Conservation (phyloP, 2,888 invertebrate species). For the Pseudoips prasinana region DNA sequence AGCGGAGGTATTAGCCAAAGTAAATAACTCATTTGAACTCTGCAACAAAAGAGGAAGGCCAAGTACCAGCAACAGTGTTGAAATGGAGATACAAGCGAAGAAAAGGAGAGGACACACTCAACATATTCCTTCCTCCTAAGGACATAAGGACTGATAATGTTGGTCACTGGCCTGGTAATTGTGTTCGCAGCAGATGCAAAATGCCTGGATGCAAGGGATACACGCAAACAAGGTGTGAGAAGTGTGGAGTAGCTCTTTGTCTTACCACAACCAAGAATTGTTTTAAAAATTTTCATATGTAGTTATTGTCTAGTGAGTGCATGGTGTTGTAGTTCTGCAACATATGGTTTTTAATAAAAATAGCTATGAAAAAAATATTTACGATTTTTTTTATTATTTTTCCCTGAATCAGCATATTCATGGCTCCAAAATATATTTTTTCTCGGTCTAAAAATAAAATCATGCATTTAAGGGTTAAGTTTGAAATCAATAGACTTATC, state of each 20-base stretch:
- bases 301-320: constrained; percentile 6
- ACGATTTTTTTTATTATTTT: constrained; percentile 18
- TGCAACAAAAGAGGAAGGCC: constrained; percentile 40
- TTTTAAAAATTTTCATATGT: constrained; percentile 34
- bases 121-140: constrained; percentile 37
- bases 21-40: constrained; percentile 35
- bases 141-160: constrained; percentile 39
- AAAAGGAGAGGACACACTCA: constrained; percentile 37
- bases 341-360: constrained; percentile 11
- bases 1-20: constrained; percentile 39
- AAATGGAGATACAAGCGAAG: constrained; percentile 37
- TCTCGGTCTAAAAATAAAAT: constrained; percentile 30
- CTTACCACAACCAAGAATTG: constrained; percentile 33
- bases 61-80: constrained; percentile 36
- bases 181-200: constrained; percentile 38
- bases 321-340: constrained; percentile 9
- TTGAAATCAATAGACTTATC: no score
- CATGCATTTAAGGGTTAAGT: constrained; percentile 23
- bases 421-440: constrained; percentile 36
- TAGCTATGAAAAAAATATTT: constrained; percentile 14
- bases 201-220: constrained; percentile 39
- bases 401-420: constrained; percentile 25
- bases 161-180: constrained; percentile 37
- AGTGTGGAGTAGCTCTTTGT: constrained; percentile 41
- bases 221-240: constrained; percentile 39